Evolutionary conservation across 1,140 invertebrate genomes (phyloP), one percentile per base, ranked within the genome.

Genomic region (Drosophila truncata): DNA sequence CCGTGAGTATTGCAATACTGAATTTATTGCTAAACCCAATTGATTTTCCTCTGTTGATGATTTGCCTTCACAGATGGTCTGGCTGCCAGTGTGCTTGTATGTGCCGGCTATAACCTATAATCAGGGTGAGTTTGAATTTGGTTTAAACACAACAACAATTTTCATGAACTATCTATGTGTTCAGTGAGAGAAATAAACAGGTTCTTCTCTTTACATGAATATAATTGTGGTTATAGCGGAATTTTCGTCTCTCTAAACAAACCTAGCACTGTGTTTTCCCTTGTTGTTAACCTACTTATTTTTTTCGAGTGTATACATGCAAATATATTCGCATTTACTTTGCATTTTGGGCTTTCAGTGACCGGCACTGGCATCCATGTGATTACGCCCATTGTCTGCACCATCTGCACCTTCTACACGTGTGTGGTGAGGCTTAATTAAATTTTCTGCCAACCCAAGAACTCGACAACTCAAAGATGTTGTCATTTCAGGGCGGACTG

Each of bases 351-450:
- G 20, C 39, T 87, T 87, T n/a, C 92, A 98, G 97, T 98, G 11
- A 98, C 97, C 52, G 97, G 97, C 49, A 94, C 98, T 4, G 96
- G 96, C 73, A 94, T 97, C 37, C 96, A 97, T 79, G 93, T 96
- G 49, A 95, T 97, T 9, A 97, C 97, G 16, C 95, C 97, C 3
- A 95, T 96, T 54, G 96, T 98, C 20, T 98, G 97, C 80, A 90
- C 96, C 9, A 96, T 98, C 42, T 98, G 97, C 91, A 98, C 97
- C 74, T 97, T 98, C 93, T 99, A 99, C 91, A 98, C 98, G 1
- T 96, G 96, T 63, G 94, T 98, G 93, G 97, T 98, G 94, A 95
- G 95, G 94, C 83, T 69, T 69, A 75, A 84, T 80, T 80, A 52
- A 72, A 65, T 70, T 55, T 47, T 20, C 25, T 13, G 47, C 23